phyloP scores from a whole-genome alignment of 2,888 invertebrate species.

The Cryptocheilus praepositus region DNA sequence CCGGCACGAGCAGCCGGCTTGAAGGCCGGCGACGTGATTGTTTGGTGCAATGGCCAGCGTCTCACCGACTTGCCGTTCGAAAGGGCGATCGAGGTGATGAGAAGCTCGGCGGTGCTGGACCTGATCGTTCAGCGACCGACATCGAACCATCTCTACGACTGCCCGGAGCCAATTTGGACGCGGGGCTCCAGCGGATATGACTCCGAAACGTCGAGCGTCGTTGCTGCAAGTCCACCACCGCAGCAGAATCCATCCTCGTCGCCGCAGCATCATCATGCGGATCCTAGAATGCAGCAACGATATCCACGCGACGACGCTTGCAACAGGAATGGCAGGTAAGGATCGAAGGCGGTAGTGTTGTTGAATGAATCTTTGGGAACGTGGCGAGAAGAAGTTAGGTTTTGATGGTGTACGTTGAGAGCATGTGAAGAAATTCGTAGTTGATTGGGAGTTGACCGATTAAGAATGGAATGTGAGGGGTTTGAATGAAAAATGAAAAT shows the following conservation, averaged over 20 bases:
- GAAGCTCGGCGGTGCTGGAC: conserved; percentile 69
- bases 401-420: too few species aligned
- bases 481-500: too few species aligned
- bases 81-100: conserved; percentile 71
- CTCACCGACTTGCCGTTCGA: conserved; percentile 71
- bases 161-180: conserved; percentile 68
- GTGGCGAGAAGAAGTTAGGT: too few species aligned
- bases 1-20: conserved; percentile 92
- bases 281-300: conserved; percentile 49
- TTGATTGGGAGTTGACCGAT: too few species aligned
- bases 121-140: conserved; percentile 77
- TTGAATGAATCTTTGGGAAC: too few species aligned
- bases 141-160: conserved; percentile 66
- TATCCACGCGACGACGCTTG: conserved; percentile 56
- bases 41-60: conserved; percentile 87
- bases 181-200: conserved; percentile 71
- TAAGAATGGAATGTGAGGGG: too few species aligned
- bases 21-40: conserved; percentile 92
- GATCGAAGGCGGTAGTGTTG: too few species aligned
- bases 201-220: conserved; percentile 67
- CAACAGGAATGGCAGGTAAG: conserved; percentile 63
- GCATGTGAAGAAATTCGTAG: too few species aligned
- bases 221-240: conserved; percentile 63
- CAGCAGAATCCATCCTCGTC: conserved; percentile 56
- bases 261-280: conserved; percentile 57